Percentiles rank a stretch among this genome's conserved stretches.
Conservation (phyloP, 2,888 invertebrate species). For the Melipona beecheii region DNA sequence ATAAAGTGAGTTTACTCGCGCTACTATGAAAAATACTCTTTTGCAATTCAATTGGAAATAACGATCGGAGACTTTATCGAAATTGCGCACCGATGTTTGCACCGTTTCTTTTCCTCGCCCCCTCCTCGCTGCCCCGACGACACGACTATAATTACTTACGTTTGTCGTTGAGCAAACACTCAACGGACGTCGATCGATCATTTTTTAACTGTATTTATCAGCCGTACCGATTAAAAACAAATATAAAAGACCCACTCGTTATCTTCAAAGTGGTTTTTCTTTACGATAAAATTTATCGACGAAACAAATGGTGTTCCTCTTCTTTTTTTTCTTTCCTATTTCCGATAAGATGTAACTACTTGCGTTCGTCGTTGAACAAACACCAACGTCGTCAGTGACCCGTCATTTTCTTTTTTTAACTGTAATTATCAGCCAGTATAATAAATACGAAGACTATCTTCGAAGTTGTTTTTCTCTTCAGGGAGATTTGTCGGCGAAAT, state of each 20-base stretch:
- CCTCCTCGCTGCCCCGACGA: no score
- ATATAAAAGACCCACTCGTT: neutral
- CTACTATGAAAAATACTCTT: neutral
- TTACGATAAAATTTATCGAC: neutral
- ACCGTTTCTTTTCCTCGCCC: no score
- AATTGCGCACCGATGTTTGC: neutral
- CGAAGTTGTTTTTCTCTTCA: no score
- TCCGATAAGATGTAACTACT: no score
- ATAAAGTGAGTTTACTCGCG: conserved; percentile 8
- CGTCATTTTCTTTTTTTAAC: no score
- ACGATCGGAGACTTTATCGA: neutral
- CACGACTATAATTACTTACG: neutral
- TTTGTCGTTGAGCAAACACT: conserved; percentile 20
- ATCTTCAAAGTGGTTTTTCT: neutral
- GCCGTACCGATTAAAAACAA: neutral
- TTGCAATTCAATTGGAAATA: conserved; percentile 16
- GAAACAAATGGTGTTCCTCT: neutral
- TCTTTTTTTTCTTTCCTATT: no score
- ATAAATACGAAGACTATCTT: no score
- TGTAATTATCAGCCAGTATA: no score
- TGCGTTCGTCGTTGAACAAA: no score
- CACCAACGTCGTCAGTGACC: no score
- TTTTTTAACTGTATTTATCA: neutral
- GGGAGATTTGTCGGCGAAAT: no score
- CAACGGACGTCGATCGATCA: no score